Percentiles rank a stretch among this genome's conserved stretches.
These are phyloP conservation scores for Axis porcinus DNA, from an alignment of 2,113 vertebrate genomes.

Conservation along the genomic window DNA sequence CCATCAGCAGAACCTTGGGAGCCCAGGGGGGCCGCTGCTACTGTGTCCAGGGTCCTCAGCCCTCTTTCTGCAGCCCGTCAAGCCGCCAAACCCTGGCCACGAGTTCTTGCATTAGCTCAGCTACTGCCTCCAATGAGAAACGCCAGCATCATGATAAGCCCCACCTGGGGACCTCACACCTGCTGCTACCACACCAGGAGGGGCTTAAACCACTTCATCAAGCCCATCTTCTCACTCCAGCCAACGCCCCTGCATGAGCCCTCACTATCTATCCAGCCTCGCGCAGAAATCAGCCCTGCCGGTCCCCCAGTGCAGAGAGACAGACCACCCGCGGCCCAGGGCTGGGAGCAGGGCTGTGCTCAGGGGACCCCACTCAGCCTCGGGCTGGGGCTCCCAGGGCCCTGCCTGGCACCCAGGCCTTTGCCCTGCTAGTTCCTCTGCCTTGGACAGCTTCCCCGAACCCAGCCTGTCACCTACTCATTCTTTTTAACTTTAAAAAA, in stretches of 20 bases:
- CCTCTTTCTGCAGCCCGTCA: background rate
- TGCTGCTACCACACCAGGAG: accelerated
- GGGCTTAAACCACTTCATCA: background rate
- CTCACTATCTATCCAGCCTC: background rate
- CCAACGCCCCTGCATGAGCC: background rate
- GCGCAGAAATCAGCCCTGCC: background rate
- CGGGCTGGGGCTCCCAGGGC: background rate
- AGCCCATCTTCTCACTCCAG: background rate
- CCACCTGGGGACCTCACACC: background rate
- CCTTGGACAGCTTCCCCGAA: background rate
- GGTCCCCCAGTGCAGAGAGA: background rate
- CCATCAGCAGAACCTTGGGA: accelerated
- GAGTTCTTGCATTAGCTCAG: background rate
- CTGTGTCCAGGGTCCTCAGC: accelerated
- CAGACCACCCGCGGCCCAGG: background rate
- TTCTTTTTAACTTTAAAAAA: constrained; percentile 1
- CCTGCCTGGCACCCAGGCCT: background rate
- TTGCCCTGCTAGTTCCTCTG: background rate
- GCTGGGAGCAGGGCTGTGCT: background rate
- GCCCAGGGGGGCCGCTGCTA: background rate
- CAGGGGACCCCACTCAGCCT: background rate
- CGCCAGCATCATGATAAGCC: background rate
- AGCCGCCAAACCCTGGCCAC: background rate
- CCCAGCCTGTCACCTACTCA: background rate
- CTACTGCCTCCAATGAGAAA: background rate